Evolutionary conservation across 1,140 invertebrate species (phyloP), one percentile per base, ranked within the genome.

Genomic region (Trissolcus basalis): DNA sequence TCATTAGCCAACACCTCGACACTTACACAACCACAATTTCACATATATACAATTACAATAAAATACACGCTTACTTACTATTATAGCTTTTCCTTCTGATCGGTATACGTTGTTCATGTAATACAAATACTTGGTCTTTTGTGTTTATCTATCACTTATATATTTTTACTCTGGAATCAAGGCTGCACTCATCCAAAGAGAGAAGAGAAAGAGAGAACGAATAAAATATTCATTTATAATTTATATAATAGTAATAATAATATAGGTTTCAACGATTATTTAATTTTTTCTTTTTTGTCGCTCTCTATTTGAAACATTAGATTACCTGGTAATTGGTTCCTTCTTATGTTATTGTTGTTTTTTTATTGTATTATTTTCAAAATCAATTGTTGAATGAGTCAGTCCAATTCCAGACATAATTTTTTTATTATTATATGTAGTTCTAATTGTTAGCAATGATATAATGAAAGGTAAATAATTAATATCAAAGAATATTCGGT

Each of bases 391-490:
- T 6, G 6, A 1, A 6, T 27, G 19, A 27, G 19, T 27, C 48
- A 58, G 76, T 84, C 84, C 84, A 80, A 86, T 87, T 87, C 85
- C 83, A 86, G 84, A 80, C 79, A n/a, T 35, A 68, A 82, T 77
- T 85, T 74, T 83, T 81, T 59, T 83, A n/a, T n/a, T n/a, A n/a
- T 76, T 72, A 50, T 63, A 61, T 68, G 79, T 87, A 86, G 81
- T 41, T 75, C 77, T 87, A 87, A 82, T 80, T 78, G 83, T 82
- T 88, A 87, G 80, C 79, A 65, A 78, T 83, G 81, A 71, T 85
- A 86, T 80, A 84, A 75, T 54, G 61, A 56, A 59, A 39, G 19
- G 6, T 27, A 27, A 78, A 83, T 53, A 82, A 72, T 79, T 74
- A 82, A 81, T 80, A 81, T 76, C 59, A 27, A 77, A 79, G 13